A percentile compares a stretch with the other conserved stretches of the same genome.
Evolutionary conservation across 2,113 vertebrate genomes (phyloP).

Genomic region (Catharus bicknelli): DNA sequence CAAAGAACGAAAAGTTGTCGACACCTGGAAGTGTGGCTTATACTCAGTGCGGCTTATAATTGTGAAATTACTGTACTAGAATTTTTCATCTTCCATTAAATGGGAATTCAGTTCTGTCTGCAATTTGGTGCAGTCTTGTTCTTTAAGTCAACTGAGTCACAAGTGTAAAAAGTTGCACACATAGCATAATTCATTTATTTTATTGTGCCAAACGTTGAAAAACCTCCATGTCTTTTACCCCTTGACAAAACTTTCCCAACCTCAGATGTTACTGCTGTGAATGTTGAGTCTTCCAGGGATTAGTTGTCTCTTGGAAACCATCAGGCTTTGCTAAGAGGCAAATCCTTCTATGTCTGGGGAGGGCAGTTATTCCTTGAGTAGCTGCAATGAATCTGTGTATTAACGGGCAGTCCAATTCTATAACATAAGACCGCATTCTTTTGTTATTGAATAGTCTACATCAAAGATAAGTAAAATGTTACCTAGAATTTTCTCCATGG

Average conservation of each 20-base stretch:
- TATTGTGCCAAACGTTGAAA: background rate
- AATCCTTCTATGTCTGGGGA: background rate
- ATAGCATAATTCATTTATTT: fast-evolving
- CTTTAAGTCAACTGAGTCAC: background rate
- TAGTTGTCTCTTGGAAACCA: background rate
- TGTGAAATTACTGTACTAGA: background rate
- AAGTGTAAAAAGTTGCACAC: background rate
- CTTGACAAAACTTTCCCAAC: background rate
- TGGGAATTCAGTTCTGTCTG: background rate
- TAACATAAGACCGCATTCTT: fast-evolving
- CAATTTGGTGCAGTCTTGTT: background rate
- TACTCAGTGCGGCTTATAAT: too few relatives aligned
- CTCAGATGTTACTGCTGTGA: background rate
- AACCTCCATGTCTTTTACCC: background rate
- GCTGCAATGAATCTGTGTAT: background rate
- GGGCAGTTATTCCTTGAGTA: background rate
- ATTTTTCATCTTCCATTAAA: background rate
- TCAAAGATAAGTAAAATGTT: background rate
- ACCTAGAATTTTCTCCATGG: background rate
- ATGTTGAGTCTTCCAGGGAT: background rate
- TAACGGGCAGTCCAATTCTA: background rate
- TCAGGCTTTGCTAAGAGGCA: background rate
- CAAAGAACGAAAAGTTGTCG: too few relatives aligned
- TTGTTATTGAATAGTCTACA: background rate
- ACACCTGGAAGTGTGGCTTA: too few relatives aligned